Evolutionary conservation across 2,888 invertebrate species (phyloP).

Genomic region (Eupithecia tripunctaria): DNA sequence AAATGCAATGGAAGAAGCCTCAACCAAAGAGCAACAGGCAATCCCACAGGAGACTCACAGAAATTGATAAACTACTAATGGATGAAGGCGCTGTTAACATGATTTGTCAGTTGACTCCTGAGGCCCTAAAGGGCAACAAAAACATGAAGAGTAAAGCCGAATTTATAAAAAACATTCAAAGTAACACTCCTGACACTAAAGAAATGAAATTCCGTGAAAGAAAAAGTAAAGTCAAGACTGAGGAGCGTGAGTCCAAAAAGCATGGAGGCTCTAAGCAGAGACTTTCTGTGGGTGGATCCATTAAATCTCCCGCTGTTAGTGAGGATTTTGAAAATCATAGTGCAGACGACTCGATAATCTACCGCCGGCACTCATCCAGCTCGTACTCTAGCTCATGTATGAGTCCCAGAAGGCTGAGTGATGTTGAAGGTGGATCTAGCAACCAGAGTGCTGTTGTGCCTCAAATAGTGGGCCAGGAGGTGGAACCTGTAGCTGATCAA

Average conservation of each 20-base stretch:
- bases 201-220: slow-evolving; percentile 82
- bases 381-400: slow-evolving; percentile 90
- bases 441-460: slow-evolving; percentile 1
- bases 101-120: slow-evolving; percentile 90
- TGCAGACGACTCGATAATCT: slow-evolving; percentile 91
- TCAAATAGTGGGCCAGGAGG: slow-evolving; percentile 8
- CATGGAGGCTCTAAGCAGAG: slow-evolving; percentile 70
- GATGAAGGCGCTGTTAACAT: slow-evolving; percentile 95
- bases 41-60: slow-evolving; percentile 84
- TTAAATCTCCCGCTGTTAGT: slow-evolving; percentile 84
- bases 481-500: neutral
- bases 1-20: slow-evolving; percentile 79
- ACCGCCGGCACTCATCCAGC: slow-evolving; percentile 92
- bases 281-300: slow-evolving; percentile 68
- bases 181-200: slow-evolving; percentile 73
- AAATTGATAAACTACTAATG: slow-evolving; percentile 90
- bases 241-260: slow-evolving; percentile 70
- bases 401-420: slow-evolving; percentile 86
- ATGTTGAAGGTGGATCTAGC: slow-evolving; percentile 62
- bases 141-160: slow-evolving; percentile 84
- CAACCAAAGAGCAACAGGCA: slow-evolving; percentile 76
- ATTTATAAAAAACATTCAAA: slow-evolving; percentile 86
- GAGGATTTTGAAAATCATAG: slow-evolving; percentile 86
- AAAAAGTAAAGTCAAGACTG: slow-evolving; percentile 73
- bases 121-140: slow-evolving; percentile 78